Conservation (phyloP, 2,888 invertebrate genomes). For the Bibio marci region DNA sequence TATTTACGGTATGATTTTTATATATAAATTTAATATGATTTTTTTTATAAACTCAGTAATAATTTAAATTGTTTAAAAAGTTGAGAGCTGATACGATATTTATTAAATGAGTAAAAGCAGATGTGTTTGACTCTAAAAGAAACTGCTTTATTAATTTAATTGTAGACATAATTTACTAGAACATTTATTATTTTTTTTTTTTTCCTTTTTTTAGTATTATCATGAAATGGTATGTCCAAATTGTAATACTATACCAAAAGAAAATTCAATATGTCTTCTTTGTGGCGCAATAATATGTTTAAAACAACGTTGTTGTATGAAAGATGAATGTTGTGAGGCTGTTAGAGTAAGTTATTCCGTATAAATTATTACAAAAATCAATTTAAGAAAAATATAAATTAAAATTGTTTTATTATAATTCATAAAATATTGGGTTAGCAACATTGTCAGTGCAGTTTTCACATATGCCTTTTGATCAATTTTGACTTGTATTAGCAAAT, state of each 20-base stretch:
- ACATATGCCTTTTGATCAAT: too few relatives aligned
- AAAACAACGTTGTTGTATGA: constrained; percentile 74
- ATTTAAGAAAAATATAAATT: too few relatives aligned
- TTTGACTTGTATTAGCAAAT: too few relatives aligned
- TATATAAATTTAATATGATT: not conserved
- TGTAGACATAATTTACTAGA: not conserved
- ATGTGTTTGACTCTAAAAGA: too few relatives aligned
- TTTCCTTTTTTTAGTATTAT: constrained; percentile 48
- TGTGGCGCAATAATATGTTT: constrained; percentile 89
- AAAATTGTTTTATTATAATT: too few relatives aligned
- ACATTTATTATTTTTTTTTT: constrained; percentile 5
- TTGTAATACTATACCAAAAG: constrained; percentile 78
- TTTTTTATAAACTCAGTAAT: not conserved
- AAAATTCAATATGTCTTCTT: constrained; percentile 80
- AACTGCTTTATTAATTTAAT: not conserved
- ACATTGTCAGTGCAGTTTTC: too few relatives aligned
- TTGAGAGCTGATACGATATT: not conserved
- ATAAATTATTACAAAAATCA: too few relatives aligned
- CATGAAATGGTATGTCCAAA: constrained; percentile 75
- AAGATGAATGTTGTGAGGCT: constrained; percentile 69
- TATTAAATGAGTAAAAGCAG: too few relatives aligned
- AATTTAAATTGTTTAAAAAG: constrained; percentile 2
- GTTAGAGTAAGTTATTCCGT: constrained; percentile 42
- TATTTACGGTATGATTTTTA: constrained; percentile 48
- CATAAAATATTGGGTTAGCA: too few relatives aligned